Evolutionary conservation across 2,797 vertebrate species (phyloP).

Genomic region (Phrynocephalus vlangalii): DNA sequence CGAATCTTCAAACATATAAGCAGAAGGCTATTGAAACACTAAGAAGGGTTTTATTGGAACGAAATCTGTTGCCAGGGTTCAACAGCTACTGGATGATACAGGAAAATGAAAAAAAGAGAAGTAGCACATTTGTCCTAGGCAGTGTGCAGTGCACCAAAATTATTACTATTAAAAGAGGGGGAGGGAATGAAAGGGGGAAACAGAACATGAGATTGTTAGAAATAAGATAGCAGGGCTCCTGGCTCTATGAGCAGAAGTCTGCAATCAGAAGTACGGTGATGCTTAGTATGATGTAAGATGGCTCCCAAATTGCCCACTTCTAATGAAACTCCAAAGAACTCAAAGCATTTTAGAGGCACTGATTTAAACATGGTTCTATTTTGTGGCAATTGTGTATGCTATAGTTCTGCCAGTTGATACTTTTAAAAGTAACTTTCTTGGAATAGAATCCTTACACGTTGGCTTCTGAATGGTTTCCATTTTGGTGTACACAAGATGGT

Average conservation of each 20-base stretch:
- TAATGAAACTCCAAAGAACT: conserved; percentile 52
- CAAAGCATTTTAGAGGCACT: conserved; percentile 54
- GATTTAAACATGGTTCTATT: conserved; percentile 32
- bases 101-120: conserved; percentile 62
- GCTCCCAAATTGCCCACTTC: conserved; percentile 62
- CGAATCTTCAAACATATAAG: conserved; percentile 96
- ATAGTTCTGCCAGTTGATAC: conserved; percentile 49
- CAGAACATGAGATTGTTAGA: conserved; percentile 56
- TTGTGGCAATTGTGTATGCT: conserved; percentile 58
- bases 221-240: conserved; percentile 70
- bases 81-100: conserved; percentile 67
- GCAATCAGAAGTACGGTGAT: conserved; percentile 60
- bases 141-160: conserved; percentile 59
- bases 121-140: conserved; percentile 71
- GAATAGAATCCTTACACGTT: conserved; percentile 45
- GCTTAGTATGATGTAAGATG: conserved; percentile 68
- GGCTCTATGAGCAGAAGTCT: conserved; percentile 71
- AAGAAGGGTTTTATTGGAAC: conserved; percentile 77
- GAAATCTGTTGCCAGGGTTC: conserved; percentile 69
- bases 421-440: neutral
- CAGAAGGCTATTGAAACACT: conserved; percentile 89
- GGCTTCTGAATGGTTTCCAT: conserved; percentile 38
- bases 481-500: conserved; percentile 62
- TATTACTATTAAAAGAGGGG: conserved; percentile 57
- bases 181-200: conserved; percentile 61